Percentiles rank a stretch among this genome's conserved stretches.
phyloP scores from a whole-genome alignment of 2,113 vertebrate species.

The Crotalus viridis region DNA sequence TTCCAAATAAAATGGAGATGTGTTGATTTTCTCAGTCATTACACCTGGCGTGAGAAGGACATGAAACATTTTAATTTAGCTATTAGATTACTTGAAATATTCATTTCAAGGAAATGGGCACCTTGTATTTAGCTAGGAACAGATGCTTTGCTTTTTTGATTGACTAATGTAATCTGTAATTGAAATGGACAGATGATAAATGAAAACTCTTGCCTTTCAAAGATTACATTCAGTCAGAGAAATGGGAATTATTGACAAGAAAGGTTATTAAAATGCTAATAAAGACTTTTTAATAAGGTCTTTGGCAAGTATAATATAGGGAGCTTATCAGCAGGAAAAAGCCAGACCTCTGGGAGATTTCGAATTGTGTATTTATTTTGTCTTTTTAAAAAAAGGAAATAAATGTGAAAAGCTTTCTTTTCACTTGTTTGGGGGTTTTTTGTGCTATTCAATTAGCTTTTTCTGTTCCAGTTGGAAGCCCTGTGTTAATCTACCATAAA shows the following conservation, averaged over 20 bases:
- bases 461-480: neutral
- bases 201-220: constrained; percentile 3
- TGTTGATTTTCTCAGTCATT: neutral
- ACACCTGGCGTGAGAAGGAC: neutral
- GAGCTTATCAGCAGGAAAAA: neutral
- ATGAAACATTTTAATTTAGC: neutral
- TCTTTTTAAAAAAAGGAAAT: neutral
- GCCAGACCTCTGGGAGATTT: neutral
- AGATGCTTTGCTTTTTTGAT: neutral
- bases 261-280: constrained; percentile 31
- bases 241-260: neutral
- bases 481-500: neutral
- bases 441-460: neutral
- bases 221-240: constrained; percentile 27
- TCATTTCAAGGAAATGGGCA: constrained; percentile 2
- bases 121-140: neutral
- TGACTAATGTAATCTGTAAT: constrained; percentile 25
- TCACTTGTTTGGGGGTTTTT: neutral
- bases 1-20: neutral
- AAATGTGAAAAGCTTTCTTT: neutral
- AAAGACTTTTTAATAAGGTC: neutral
- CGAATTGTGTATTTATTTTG: neutral
- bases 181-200: constrained; percentile 21
- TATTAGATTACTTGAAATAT: neutral
- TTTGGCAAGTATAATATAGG: neutral